Conservation (phyloP, 2,113 vertebrate genomes). For the Pseudopodoces humilis region DNA sequence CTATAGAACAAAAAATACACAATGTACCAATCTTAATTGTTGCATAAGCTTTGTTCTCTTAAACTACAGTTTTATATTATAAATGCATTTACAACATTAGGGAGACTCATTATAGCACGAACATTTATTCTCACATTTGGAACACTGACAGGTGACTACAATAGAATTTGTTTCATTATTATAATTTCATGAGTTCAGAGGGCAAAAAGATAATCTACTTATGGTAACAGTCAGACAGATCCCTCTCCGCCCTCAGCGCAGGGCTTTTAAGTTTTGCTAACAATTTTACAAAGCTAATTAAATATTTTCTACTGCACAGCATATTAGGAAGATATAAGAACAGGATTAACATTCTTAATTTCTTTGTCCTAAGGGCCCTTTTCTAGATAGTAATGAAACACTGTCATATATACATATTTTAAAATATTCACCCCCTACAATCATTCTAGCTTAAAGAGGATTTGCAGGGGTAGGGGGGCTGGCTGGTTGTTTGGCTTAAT, state of each 20-base stretch:
- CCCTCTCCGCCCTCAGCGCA: neutral
- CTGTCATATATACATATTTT: constrained; percentile 1
- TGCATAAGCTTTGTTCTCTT: neutral
- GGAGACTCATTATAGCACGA: neutral
- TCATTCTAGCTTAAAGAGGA: constrained; percentile 15
- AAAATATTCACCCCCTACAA: constrained; percentile 8
- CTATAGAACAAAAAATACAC: neutral
- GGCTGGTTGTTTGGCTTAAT: neutral
- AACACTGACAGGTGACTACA: constrained; percentile 18
- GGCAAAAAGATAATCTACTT: constrained; percentile 58
- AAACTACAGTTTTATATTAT: neutral
- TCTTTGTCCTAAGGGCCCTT: constrained; percentile 42
- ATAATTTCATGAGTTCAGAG: constrained; percentile 51
- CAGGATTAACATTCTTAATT: constrained; percentile 59
- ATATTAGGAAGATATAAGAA: constrained; percentile 35
- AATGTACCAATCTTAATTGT: neutral
- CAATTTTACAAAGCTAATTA: constrained; percentile 52
- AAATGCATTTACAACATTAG: neutral
- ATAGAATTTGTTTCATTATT: constrained; percentile 37
- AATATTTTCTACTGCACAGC: constrained; percentile 52
- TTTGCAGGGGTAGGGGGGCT: neutral
- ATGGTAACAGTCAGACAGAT: constrained; percentile 6
- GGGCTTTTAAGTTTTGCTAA: constrained; percentile 41
- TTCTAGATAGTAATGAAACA: constrained; percentile 38
- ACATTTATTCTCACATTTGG: constrained; percentile 4